Percentiles rank a stretch among this genome's conserved stretches.
Evolutionary conservation across 2,113 vertebrate species (phyloP).

Genomic region (Opisthocomus hoazin): DNA sequence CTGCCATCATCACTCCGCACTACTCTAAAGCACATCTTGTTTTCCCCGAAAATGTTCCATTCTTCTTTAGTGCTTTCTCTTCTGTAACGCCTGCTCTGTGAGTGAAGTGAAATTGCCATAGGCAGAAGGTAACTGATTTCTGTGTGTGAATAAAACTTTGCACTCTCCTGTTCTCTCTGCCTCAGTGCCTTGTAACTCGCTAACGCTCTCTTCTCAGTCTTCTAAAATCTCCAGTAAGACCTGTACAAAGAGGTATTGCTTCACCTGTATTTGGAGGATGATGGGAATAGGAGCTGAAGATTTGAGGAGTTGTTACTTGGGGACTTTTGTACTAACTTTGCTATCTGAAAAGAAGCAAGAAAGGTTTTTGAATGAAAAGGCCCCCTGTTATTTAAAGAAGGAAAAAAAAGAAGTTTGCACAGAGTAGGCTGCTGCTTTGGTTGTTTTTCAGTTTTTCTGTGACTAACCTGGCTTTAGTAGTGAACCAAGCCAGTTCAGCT

Average conservation of each 20-base stretch:
- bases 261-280: not conserved
- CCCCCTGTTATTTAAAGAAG: not conserved
- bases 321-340: not conserved
- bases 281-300: not conserved
- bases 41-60: not conserved
- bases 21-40: not conserved
- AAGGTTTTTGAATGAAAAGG: not conserved
- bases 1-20: not conserved
- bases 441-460: not conserved
- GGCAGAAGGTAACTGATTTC: not conserved
- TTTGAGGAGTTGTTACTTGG: not conserved
- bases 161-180: not conserved
- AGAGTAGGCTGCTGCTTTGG: not conserved
- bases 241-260: not conserved
- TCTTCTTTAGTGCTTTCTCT: not conserved
- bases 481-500: slow-evolving; percentile 39
- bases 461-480: not conserved
- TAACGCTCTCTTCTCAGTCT: not conserved
- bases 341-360: not conserved
- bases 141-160: not conserved
- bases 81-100: not conserved
- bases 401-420: not conserved
- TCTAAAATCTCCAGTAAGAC: not conserved
- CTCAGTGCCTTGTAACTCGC: not conserved
- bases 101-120: not conserved